Conservation (phyloP, 2,113 vertebrate genomes). For the Bufo bufo region DNA sequence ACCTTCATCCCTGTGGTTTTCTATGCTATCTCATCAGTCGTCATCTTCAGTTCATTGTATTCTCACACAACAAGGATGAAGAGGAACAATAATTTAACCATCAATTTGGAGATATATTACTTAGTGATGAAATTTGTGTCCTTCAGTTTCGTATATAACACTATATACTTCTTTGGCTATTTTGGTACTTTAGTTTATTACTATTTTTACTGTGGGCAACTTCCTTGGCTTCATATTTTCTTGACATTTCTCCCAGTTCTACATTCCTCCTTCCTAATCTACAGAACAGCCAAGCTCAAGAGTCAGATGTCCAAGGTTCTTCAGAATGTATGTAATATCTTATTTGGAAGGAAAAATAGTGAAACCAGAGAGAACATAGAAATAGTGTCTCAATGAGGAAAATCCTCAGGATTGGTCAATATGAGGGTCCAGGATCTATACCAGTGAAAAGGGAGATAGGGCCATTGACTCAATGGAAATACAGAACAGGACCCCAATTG, state of each 20-base stretch:
- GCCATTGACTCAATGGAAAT: no score
- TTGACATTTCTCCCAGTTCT: background rate
- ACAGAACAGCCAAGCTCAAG: background rate
- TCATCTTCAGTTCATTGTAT: background rate
- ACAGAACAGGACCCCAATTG: no score
- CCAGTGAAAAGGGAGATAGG: no score
- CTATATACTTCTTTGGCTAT: background rate
- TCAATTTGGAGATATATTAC: background rate
- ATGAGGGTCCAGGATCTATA: no score
- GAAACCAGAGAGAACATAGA: background rate
- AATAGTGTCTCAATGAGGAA: background rate
- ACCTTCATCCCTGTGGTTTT: background rate
- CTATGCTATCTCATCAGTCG: background rate
- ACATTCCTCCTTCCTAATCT: conserved; percentile 1
- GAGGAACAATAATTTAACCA: background rate
- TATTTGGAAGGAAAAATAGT: background rate
- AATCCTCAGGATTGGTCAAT: no score
- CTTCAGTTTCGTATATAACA: background rate
- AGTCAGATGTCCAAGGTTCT: background rate
- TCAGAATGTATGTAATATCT: background rate
- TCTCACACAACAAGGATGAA: background rate
- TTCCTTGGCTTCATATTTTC: background rate
- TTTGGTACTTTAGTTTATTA: background rate
- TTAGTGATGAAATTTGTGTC: background rate
- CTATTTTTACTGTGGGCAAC: background rate